phyloP scores from a whole-genome alignment of 2,888 invertebrate species.

The Drosophila testacea region DNA sequence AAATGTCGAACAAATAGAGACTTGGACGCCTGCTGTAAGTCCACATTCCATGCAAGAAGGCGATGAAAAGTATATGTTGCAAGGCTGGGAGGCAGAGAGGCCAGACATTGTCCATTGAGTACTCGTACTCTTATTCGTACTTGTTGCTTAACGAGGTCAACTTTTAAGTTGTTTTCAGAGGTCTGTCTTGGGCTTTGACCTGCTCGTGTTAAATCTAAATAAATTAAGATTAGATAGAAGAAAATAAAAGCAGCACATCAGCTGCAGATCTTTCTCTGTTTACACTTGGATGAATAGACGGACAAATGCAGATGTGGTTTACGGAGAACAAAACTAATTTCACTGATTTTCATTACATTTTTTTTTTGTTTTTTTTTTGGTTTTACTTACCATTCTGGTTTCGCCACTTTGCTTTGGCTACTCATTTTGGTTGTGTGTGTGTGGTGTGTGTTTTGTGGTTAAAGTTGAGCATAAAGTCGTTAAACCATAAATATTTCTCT shows the following conservation, averaged over 20 bases:
- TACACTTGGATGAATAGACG: background rate
- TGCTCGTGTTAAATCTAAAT: conserved; percentile 6
- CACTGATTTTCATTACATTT: conserved; percentile 65
- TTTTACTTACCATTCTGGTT: conserved; percentile 62
- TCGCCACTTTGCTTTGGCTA: conserved; percentile 53
- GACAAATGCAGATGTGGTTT: conserved; percentile 9
- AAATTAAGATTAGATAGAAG: conserved; percentile 9
- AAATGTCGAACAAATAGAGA: conserved; percentile 16
- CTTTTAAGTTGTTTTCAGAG: conserved; percentile 7
- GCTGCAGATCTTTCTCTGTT: conserved; percentile 5
- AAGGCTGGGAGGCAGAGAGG: background rate
- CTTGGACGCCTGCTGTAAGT: conserved; percentile 17
- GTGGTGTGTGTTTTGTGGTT: conserved; percentile 54
- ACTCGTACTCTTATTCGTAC: conserved; percentile 1
- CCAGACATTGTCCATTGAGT: conserved; percentile 8
- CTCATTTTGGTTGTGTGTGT: conserved; percentile 23
- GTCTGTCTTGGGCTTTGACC: conserved; percentile 9
- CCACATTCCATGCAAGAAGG: conserved; percentile 43
- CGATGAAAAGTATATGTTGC: conserved; percentile 16
- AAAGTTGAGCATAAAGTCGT: conserved; percentile 72
- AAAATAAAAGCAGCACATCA: conserved; percentile 4
- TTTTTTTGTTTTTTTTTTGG: conserved; percentile 37
- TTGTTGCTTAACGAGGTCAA: conserved; percentile 22
- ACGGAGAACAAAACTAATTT: conserved; percentile 59
- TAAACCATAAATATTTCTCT: conserved; percentile 78